Percentiles rank a stretch among this genome's conserved stretches.
These are phyloP conservation scores for Heliangelus exortis DNA, from an alignment of 2,797 vertebrate genomes.

Conservation along the genomic window DNA sequence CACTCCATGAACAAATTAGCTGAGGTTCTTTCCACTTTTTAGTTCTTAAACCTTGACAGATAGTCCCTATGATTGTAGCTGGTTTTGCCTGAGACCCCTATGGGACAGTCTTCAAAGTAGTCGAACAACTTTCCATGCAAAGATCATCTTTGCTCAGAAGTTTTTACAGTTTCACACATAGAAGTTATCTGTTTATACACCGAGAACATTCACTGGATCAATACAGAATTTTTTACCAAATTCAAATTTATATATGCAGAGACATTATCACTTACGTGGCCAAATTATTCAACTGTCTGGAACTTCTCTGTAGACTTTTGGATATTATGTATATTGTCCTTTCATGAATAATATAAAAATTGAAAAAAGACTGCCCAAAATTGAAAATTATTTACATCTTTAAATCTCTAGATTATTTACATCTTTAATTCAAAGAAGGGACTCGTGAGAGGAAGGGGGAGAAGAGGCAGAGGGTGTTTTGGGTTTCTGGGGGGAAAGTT, in stretches of 20 bases:
- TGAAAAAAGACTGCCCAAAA: neutral
- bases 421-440: neutral
- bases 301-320: neutral
- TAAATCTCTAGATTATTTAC: neutral
- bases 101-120: neutral
- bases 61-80: neutral
- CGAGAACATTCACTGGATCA: neutral
- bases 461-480: neutral
- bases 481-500: neutral
- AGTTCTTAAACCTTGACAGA: neutral
- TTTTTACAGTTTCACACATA: accelerated
- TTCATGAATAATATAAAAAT: neutral
- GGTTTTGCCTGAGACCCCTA: neutral
- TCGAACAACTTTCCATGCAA: neutral
- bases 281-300: neutral
- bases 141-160: accelerated
- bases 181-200: neutral
- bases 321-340: neutral
- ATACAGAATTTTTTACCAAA: neutral
- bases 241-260: neutral
- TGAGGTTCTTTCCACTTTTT: neutral
- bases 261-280: neutral
- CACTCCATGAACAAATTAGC: neutral
- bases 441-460: neutral
- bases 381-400: neutral